phyloP scores from a whole-genome alignment of 2,797 vertebrate genomes.

The Intellagama lesueurii region DNA sequence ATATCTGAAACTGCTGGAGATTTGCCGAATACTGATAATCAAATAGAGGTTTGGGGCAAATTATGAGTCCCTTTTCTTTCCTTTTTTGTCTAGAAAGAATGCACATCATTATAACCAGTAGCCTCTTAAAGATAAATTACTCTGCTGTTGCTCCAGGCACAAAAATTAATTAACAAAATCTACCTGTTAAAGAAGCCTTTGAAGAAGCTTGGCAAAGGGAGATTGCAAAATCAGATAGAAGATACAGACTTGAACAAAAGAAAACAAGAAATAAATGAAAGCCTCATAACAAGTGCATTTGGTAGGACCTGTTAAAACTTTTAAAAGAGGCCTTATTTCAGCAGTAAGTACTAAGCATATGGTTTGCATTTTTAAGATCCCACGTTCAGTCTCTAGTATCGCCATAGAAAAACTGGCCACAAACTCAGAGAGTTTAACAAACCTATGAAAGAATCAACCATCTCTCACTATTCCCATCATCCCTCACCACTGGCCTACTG shows the following conservation, averaged over 20 bases:
- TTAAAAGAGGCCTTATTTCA: neutral
- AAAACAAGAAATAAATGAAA: neutral
- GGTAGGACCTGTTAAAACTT: neutral
- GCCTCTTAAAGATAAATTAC: slow-evolving; percentile 33
- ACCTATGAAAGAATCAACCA: neutral
- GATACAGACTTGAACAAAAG: neutral
- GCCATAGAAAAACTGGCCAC: neutral
- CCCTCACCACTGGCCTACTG: neutral
- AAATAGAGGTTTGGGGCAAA: slow-evolving; percentile 40
- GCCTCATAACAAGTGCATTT: neutral
- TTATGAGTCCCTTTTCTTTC: slow-evolving; percentile 46
- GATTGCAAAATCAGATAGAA: slow-evolving; percentile 14
- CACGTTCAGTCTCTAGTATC: no score
- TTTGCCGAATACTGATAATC: slow-evolving; percentile 13
- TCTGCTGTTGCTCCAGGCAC: slow-evolving; percentile 36
- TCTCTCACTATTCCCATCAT: neutral
- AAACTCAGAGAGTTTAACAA: neutral
- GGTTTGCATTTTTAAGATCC: no score
- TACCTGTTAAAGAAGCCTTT: slow-evolving; percentile 29
- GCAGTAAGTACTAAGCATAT: no score
- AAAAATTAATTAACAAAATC: no score
- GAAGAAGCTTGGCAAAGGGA: slow-evolving; percentile 27
- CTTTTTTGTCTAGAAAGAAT: slow-evolving; percentile 44
- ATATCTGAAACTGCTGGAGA: neutral
- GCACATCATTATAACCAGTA: neutral